Percentiles rank a stretch among this genome's conserved stretches.
Conservation (phyloP, 2,888 invertebrate species). For the Temnothorax ravouxi region DNA sequence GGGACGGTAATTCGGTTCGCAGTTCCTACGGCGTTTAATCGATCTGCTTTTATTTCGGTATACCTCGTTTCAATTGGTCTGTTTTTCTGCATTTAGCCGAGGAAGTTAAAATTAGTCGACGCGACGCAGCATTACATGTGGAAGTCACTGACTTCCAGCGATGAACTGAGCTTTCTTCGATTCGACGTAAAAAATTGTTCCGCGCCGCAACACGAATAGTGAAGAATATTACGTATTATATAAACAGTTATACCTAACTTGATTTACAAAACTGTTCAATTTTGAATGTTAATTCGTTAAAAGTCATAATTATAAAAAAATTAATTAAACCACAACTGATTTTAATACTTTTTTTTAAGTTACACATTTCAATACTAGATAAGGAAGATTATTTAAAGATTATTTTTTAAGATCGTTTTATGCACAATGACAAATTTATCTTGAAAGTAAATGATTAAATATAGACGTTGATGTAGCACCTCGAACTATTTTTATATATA, state of each 20-base stretch:
- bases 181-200: constrained; percentile 59
- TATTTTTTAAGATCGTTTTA: background rate
- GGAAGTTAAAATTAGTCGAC: constrained; percentile 77
- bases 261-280: background rate
- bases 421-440: background rate
- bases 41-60: constrained; percentile 62
- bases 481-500: background rate
- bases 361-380: background rate
- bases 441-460: constrained; percentile 5
- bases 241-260: background rate
- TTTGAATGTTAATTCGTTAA: background rate
- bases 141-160: constrained; percentile 74
- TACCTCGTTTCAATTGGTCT: constrained; percentile 64
- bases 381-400: background rate
- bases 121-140: constrained; percentile 71
- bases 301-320: background rate
- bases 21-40: constrained; percentile 29
- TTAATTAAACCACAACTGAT: background rate
- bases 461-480: too few relatives aligned
- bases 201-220: background rate
- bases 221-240: background rate
- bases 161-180: constrained; percentile 61
- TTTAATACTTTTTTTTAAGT: background rate
- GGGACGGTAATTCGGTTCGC: background rate
- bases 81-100: constrained; percentile 72